These are phyloP conservation scores for Manacus vitellinus DNA, from an alignment of 2,113 vertebrate genomes.

Conservation along the genomic window DNA sequence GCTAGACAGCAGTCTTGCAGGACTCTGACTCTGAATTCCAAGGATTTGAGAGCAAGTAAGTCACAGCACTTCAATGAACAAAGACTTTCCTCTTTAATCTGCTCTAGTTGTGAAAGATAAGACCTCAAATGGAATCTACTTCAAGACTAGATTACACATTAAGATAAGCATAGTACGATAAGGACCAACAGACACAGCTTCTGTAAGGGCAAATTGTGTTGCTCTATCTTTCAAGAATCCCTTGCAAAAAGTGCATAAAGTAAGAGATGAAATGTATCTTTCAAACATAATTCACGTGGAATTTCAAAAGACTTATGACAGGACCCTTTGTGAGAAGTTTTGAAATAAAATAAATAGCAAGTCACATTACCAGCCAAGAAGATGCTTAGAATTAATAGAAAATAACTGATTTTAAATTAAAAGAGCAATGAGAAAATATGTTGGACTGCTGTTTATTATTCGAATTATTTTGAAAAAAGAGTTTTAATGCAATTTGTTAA, in stretches of 20 bases:
- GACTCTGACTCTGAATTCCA: slow-evolving; percentile 35
- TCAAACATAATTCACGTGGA: neutral
- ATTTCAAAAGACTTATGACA: slow-evolving; percentile 25
- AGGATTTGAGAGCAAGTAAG: slow-evolving; percentile 43
- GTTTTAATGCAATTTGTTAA: neutral
- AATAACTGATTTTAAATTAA: neutral
- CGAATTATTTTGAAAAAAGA: neutral
- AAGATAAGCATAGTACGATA: slow-evolving; percentile 55
- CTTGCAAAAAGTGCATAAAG: neutral
- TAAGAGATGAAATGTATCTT: slow-evolving; percentile 9
- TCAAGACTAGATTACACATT: slow-evolving; percentile 64
- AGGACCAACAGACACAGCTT: slow-evolving; percentile 38
- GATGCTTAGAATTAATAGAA: neutral
- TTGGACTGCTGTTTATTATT: neutral
- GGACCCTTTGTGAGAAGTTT: neutral
- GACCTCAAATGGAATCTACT: slow-evolving; percentile 52
- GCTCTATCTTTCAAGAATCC: slow-evolving; percentile 13
- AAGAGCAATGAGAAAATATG: neutral
- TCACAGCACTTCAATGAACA: slow-evolving; percentile 45
- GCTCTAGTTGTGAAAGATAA: slow-evolving; percentile 51
- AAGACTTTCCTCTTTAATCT: slow-evolving; percentile 62
- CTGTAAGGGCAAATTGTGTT: slow-evolving; percentile 35
- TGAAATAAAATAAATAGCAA: slow-evolving; percentile 6
- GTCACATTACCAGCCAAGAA: neutral
- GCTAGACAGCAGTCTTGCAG: neutral